Percentiles rank a stretch among this genome's conserved stretches.
These are phyloP conservation scores for Camponotus floridanus DNA, from an alignment of 1,140 invertebrate genomes.

Conservation along the genomic window DNA sequence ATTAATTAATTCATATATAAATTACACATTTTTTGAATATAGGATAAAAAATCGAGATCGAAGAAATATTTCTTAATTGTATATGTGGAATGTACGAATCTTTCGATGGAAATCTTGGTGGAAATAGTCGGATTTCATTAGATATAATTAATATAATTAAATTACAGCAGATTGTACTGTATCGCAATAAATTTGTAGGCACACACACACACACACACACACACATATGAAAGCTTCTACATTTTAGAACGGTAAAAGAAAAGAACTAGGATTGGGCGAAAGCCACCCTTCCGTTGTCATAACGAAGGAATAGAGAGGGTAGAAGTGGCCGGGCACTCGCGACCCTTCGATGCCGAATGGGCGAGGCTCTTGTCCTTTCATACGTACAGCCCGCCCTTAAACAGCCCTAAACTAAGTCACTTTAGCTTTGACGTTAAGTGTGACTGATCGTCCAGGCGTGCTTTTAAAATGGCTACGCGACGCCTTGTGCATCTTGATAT, in stretches of 20 bases:
- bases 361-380: conserved; percentile 73
- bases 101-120: background rate
- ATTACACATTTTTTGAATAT: background rate
- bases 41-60: background rate
- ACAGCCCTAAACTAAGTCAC: conserved; percentile 82
- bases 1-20: background rate
- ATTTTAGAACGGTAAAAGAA: background rate
- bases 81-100: background rate
- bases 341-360: conserved; percentile 64
- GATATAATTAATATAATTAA: background rate
- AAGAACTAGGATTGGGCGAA: conserved; percentile 21
- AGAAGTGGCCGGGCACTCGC: conserved; percentile 60
- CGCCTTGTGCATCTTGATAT: background rate
- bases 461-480: conserved; percentile 79
- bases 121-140: background rate
- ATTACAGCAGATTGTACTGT: no score
- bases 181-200: no score
- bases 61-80: background rate
- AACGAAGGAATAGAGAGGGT: conserved; percentile 58
- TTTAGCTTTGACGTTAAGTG: conserved; percentile 78
- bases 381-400: conserved; percentile 76
- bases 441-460: conserved; percentile 78
- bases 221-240: no score
- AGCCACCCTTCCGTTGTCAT: conserved; percentile 58
- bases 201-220: no score